Percentiles rank a stretch among this genome's conserved stretches.
These are phyloP conservation scores for Setipinna tenuifilis DNA, from an alignment of 2,797 vertebrate species.

Conservation along the genomic window DNA sequence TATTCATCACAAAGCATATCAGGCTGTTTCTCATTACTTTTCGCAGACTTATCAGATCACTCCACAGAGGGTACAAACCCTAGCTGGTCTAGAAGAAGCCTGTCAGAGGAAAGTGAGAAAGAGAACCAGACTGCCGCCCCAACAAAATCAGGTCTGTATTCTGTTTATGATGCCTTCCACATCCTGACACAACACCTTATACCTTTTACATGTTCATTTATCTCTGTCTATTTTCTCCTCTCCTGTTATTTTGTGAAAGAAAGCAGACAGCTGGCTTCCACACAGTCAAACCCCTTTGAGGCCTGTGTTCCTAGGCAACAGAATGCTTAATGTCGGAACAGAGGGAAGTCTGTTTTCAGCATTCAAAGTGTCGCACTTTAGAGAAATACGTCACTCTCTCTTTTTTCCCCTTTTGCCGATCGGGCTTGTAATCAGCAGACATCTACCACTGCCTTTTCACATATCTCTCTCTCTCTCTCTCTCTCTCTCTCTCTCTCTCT, in stretches of 20 bases:
- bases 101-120: conserved; percentile 56
- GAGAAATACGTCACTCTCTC: conserved; percentile 31
- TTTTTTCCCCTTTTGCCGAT: conserved; percentile 55
- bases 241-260: conserved; percentile 61
- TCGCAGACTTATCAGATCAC: conserved; percentile 33
- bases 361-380: conserved; percentile 64
- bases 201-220: conserved; percentile 33
- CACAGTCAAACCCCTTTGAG: conserved; percentile 67
- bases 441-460: background rate
- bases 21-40: background rate
- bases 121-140: conserved; percentile 64
- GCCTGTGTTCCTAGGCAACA: conserved; percentile 77
- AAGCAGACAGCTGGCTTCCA: conserved; percentile 62
- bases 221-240: conserved; percentile 19
- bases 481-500: conserved; percentile 21
- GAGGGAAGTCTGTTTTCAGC: conserved; percentile 61
- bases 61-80: conserved; percentile 47
- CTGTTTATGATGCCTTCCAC: background rate
- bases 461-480: background rate
- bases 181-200: conserved; percentile 2
- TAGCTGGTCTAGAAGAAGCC: conserved; percentile 63
- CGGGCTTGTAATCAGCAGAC: background rate
- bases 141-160: conserved; percentile 67
- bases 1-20: background rate
- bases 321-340: conserved; percentile 67